A percentile compares a stretch with the other conserved stretches of the same genome.
Conservation (phyloP, 2,113 vertebrate species). For the Collichthys lucidus region DNA sequence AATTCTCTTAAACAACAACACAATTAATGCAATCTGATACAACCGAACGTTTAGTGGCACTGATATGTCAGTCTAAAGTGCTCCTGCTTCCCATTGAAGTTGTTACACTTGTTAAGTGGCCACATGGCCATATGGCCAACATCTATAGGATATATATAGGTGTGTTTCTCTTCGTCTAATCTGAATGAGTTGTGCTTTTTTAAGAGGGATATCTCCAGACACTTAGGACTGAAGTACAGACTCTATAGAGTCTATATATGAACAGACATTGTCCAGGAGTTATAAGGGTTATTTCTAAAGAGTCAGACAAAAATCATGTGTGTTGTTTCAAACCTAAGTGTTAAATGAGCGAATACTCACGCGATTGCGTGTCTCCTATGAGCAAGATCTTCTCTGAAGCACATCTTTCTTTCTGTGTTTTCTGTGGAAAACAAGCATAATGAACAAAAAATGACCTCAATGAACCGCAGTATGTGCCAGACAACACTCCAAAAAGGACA, state of each 20-base stretch:
- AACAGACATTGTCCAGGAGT: not conserved
- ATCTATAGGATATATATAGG: conserved; percentile 54
- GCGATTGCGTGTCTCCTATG: conserved; percentile 91
- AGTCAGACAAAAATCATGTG: not conserved
- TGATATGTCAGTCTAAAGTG: conserved; percentile 33
- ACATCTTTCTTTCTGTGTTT: conserved; percentile 87
- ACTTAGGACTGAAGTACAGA: conserved; percentile 18
- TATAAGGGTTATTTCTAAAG: not conserved
- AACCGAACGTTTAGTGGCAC: not conserved
- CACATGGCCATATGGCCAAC: conserved; percentile 4
- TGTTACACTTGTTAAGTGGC: conserved; percentile 37
- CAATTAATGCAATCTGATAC: not conserved
- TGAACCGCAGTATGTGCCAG: not conserved
- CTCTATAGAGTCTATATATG: not conserved
- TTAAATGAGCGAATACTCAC: conserved; percentile 83
- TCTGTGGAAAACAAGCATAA: conserved; percentile 78
- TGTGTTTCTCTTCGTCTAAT: conserved; percentile 19
- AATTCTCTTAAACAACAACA: not conserved
- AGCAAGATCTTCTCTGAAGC: conserved; percentile 88
- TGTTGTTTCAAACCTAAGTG: not conserved
- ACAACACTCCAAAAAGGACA: not conserved
- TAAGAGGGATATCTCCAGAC: conserved; percentile 18
- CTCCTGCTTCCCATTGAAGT: conserved; percentile 42
- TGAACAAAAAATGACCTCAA: not conserved
- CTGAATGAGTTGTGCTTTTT: conserved; percentile 39